phyloP scores from a whole-genome alignment of 2,113 vertebrate genomes.

The Dromiciops gliroides region DNA sequence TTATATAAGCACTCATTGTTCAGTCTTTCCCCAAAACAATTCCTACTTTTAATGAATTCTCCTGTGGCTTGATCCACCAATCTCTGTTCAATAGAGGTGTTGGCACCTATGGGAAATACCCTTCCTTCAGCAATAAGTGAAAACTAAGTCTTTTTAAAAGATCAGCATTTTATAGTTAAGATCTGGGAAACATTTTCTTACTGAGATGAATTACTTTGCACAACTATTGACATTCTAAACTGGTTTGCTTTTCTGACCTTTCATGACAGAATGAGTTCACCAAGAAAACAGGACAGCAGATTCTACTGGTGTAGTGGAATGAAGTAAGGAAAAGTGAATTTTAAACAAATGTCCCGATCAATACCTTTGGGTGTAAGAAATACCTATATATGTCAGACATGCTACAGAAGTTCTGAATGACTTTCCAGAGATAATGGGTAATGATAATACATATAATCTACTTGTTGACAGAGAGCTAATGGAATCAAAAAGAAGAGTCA shows the following conservation, averaged over 20 bases:
- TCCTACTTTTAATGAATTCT: constrained; percentile 36
- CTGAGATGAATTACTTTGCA: constrained; percentile 68
- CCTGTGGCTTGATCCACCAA: constrained; percentile 19
- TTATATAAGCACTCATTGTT: neutral
- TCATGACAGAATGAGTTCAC: constrained; percentile 75
- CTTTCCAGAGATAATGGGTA: neutral
- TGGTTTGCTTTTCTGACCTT: constrained; percentile 73
- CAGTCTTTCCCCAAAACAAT: neutral
- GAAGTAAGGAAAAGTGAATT: constrained; percentile 60
- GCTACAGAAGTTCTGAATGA: neutral
- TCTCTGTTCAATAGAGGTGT: neutral
- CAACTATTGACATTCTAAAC: constrained; percentile 73
- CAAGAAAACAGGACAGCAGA: constrained; percentile 59
- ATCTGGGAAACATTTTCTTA: constrained; percentile 35
- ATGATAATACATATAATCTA: no score
- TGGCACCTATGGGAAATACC: neutral
- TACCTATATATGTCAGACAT: constrained; percentile 27
- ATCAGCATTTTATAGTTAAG: constrained; percentile 57
- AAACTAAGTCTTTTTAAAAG: constrained; percentile 62
- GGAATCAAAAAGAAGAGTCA: no score
- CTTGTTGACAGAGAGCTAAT: no score
- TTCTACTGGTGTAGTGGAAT: constrained; percentile 46
- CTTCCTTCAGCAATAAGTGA: neutral
- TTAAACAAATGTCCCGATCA: constrained; percentile 46
- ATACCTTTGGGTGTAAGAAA: constrained; percentile 4